These are phyloP conservation scores for Oreochromis mossambicus DNA, from an alignment of 2,797 vertebrate genomes.

Conservation along the genomic window DNA sequence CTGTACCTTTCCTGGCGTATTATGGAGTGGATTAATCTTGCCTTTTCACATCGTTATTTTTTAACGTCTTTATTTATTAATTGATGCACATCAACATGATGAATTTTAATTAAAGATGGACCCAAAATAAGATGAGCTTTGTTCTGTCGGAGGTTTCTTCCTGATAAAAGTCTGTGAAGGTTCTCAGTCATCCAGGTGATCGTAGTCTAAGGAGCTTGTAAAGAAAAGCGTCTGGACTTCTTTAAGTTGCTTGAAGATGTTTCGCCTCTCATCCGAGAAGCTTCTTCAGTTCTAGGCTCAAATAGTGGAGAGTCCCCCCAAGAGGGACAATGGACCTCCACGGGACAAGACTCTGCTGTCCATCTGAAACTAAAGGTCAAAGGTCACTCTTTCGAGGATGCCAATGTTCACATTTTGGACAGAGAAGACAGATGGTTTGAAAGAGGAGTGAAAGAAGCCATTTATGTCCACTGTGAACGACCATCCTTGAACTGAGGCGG, in stretches of 20 bases:
- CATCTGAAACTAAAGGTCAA: neutral
- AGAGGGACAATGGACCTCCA: neutral
- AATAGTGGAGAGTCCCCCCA: neutral
- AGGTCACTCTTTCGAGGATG: too few relatives aligned
- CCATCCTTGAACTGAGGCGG: too few relatives aligned
- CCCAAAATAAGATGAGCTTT: neutral
- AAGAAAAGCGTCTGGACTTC: accelerated
- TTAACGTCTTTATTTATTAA: neutral
- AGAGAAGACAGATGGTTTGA: too few relatives aligned
- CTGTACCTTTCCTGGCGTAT: neutral
- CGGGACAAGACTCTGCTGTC: neutral
- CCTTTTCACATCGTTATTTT: neutral
- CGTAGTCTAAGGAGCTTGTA: neutral
- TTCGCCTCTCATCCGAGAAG: neutral
- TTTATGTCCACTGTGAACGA: too few relatives aligned
- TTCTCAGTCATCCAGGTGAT: neutral
- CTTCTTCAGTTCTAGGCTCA: neutral
- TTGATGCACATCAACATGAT: neutral
- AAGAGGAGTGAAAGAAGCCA: too few relatives aligned
- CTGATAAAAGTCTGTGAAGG: neutral
- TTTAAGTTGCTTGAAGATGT: neutral
- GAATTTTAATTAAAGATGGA: neutral
- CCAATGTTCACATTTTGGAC: too few relatives aligned
- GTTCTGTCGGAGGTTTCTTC: too few relatives aligned
- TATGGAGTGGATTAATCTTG: neutral